phyloP scores from a whole-genome alignment of 2,113 vertebrate species.

The Motacilla tschutschensis region DNA sequence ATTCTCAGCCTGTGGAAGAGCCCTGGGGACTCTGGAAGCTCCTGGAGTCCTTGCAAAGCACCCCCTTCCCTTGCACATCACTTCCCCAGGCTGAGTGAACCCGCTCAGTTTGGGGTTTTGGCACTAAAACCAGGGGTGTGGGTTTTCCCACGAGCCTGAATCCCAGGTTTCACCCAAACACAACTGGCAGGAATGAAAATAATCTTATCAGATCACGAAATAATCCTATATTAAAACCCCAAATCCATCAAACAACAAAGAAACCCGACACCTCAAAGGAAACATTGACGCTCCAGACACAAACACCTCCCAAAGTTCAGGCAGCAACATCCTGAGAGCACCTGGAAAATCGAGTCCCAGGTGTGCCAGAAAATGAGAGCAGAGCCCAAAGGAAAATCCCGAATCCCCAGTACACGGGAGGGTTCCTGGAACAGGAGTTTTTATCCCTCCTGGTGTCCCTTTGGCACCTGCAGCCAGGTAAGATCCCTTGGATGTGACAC shows the following conservation, averaged over 20 bases:
- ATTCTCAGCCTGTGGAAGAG: neutral
- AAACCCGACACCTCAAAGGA: neutral
- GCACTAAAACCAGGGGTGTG: fast-evolving
- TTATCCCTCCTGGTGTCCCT: no score
- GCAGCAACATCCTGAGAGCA: neutral
- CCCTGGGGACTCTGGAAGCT: neutral
- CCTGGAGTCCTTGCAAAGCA: neutral
- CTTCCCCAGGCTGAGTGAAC: fast-evolving
- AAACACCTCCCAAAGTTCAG: neutral
- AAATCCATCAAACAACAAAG: neutral
- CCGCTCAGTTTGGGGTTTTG: fast-evolving
- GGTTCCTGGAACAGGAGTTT: neutral
- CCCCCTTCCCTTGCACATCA: fast-evolving
- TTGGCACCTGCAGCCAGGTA: neutral
- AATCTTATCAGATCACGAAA: neutral
- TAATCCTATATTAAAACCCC: neutral
- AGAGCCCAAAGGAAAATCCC: neutral
- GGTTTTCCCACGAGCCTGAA: neutral
- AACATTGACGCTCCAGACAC: neutral
- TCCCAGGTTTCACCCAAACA: neutral
- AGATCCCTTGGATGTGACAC: neutral
- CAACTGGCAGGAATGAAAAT: neutral
- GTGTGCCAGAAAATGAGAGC: fast-evolving
- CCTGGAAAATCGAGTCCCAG: fast-evolving
- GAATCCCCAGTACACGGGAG: fast-evolving